phyloP scores from a whole-genome alignment of 2,113 vertebrate genomes.

The Hippocampus abdominalis region DNA sequence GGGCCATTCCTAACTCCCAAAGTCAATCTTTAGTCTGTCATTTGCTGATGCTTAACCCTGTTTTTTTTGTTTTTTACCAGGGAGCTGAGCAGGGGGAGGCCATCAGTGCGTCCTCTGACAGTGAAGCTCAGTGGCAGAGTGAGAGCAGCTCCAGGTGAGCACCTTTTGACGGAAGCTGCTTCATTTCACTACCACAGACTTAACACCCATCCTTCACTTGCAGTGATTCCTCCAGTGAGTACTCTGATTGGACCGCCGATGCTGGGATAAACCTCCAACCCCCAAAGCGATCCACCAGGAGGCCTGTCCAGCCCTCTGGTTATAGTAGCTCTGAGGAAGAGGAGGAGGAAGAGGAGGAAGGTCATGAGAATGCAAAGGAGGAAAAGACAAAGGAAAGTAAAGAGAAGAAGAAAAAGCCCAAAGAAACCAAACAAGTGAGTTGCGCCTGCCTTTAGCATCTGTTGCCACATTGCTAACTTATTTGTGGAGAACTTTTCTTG shows the following conservation, averaged over 20 bases:
- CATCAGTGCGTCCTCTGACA: slow-evolving; percentile 83
- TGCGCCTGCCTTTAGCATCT: background rate
- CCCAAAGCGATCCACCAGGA: slow-evolving; percentile 86
- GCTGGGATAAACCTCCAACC: slow-evolving; percentile 98
- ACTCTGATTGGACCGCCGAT: slow-evolving; percentile 98
- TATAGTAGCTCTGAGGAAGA: slow-evolving; percentile 96
- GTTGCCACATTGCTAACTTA: background rate
- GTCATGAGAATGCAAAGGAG: slow-evolving; percentile 52
- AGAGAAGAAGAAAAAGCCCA: slow-evolving; percentile 82
- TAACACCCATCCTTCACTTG: background rate
- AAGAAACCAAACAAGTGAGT: slow-evolving; percentile 83
- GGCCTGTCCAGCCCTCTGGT: slow-evolving; percentile 75
- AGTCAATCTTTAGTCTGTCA: background rate
- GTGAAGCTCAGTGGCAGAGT: slow-evolving; percentile 85
- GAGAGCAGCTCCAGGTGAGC: slow-evolving; percentile 92
- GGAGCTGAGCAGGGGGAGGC: slow-evolving; percentile 81
- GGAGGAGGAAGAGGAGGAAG: slow-evolving; percentile 91
- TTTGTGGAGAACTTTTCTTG: background rate
- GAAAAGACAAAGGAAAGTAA: slow-evolving; percentile 49
- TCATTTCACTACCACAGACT: background rate
- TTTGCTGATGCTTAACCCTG: background rate
- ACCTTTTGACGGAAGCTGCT: background rate
- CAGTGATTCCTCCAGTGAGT: slow-evolving; percentile 94
- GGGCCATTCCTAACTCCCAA: background rate
- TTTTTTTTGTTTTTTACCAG: slow-evolving; percentile 28